Conservation (phyloP, 2,888 invertebrate genomes). For the Lottia gigantea region DNA sequence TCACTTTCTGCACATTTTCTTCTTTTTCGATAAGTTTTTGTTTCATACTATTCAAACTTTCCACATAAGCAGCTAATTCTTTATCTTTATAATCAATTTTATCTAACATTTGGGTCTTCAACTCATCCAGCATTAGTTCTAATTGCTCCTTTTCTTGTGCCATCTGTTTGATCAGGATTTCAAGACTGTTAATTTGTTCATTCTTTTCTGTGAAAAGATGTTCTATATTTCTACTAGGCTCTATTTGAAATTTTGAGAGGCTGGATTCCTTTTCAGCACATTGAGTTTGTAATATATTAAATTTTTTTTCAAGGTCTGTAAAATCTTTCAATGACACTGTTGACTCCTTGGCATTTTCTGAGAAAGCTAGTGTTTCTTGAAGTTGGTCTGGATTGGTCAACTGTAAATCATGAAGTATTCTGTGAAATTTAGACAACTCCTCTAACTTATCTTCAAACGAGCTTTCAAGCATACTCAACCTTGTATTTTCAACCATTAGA, state of each 20-base stretch:
- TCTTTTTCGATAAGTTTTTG: constrained; percentile 28
- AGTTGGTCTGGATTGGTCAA: neutral
- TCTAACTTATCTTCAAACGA: neutral
- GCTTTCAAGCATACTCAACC: neutral
- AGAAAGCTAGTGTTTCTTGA: neutral
- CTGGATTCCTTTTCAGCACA: constrained; percentile 27
- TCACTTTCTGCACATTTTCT: constrained; percentile 23
- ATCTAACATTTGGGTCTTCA: constrained; percentile 39
- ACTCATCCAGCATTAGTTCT: constrained; percentile 40
- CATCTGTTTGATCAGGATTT: constrained; percentile 17
- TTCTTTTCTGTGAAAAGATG: constrained; percentile 12
- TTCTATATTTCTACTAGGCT: constrained; percentile 22
- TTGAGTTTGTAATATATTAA: constrained; percentile 21
- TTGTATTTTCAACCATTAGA: constrained; percentile 17
- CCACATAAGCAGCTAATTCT: constrained; percentile 27
- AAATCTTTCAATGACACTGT: constrained; percentile 17
- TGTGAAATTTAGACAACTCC: neutral
- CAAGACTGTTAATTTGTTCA: constrained; percentile 12
- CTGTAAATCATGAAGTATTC: neutral
- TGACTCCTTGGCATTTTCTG: neutral
- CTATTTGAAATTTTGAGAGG: constrained; percentile 22
- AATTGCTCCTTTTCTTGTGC: constrained; percentile 24
- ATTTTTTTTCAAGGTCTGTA: constrained; percentile 19
- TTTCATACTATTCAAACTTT: constrained; percentile 18
- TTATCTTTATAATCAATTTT: constrained; percentile 41